Conservation (phyloP, 2,888 invertebrate species). For the Drosophila mettleri region DNA sequence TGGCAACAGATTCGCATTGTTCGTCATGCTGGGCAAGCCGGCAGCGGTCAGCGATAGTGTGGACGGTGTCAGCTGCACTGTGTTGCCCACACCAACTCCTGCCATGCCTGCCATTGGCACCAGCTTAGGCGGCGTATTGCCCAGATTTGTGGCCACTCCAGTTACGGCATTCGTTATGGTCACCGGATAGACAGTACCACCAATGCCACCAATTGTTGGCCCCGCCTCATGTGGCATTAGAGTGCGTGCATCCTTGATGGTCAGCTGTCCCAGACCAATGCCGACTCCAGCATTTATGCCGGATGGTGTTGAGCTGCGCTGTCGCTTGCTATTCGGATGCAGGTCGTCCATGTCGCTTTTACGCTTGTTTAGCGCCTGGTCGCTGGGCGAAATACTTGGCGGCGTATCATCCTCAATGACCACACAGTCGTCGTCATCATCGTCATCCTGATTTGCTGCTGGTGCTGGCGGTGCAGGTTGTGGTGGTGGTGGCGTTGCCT, state of each 20-base stretch:
- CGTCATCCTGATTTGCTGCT: conserved; percentile 43
- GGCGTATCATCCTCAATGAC: conserved; percentile 86
- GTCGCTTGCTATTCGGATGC: conserved; percentile 83
- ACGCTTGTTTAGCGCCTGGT: conserved; percentile 79
- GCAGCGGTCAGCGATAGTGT: conserved; percentile 63
- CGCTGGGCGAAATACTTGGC: conserved; percentile 76
- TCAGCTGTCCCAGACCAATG: conserved; percentile 73
- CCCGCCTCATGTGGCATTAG: conserved; percentile 76
- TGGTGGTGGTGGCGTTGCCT: conserved; percentile 28
- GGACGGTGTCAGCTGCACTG: conserved; percentile 66
- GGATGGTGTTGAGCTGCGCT: conserved; percentile 61
- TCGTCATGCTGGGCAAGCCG: conserved; percentile 74
- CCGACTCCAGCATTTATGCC: conserved; percentile 28
- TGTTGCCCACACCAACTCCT: conserved; percentile 28
- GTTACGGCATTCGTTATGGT: conserved; percentile 87
- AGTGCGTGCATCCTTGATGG: conserved; percentile 84
- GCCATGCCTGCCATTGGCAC: conserved; percentile 68
- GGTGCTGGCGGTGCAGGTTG: conserved; percentile 10
- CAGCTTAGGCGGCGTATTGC: conserved; percentile 81
- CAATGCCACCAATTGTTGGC: conserved; percentile 30
- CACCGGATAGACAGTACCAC: conserved; percentile 73
- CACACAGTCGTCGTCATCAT: conserved; percentile 85
- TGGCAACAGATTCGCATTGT: conserved; percentile 89
- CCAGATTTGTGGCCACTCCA: conserved; percentile 88
- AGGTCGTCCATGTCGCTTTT: conserved; percentile 86